Base-by-base conservation (phyloP, 2,113 vertebrate genomes). In the Riparia riparia region DNA sequence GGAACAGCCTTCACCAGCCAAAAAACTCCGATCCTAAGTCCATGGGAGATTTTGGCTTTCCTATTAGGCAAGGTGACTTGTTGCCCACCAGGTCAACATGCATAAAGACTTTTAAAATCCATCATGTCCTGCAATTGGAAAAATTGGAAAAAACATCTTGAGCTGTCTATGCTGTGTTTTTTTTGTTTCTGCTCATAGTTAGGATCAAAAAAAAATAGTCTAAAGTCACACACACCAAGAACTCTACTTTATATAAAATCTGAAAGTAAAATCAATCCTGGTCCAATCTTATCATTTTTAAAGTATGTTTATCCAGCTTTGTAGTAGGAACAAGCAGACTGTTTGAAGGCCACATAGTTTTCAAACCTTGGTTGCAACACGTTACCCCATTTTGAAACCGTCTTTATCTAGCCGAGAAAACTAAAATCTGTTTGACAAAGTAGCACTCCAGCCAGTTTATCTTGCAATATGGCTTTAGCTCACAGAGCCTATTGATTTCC, bases 391-490 rank as follows among this genome's bases (percentile, higher is more conserved):
- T 98, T 98, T 98, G 98, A 98, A 99, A 99, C 97, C 95, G 95
- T 98, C 98, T 99, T 99, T 99, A 98, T 98, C 98, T 98, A 95
- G 93, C 97, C 92, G 97, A 98, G 98, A 98, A 98, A 98, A 98
- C 98, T 98, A 98, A 98, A 98, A 98, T 98, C 98, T 99, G 98
- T 99, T 99, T 98, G 98, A 98, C 98, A 98, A 98, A 98, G 98
- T 98, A 97, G 95, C 98, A 97, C 97, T 97, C 98, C 95, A 97
- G 98, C 98, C 98, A 98, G 98, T 98, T 99, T 99, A 99, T 98
- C 98, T 98, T 98, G 98, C 98, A 98, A 98, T 98, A 98, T 98
- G 98, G 98, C 98, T 98, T 98, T 97, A 98, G 98, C 97, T 98
- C 98, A 98, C 98, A 96, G 97, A 97, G 97, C 93, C 98, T 98